Conservation (phyloP, 2,113 vertebrate genomes). For the Psittacula cyanocephala region DNA sequence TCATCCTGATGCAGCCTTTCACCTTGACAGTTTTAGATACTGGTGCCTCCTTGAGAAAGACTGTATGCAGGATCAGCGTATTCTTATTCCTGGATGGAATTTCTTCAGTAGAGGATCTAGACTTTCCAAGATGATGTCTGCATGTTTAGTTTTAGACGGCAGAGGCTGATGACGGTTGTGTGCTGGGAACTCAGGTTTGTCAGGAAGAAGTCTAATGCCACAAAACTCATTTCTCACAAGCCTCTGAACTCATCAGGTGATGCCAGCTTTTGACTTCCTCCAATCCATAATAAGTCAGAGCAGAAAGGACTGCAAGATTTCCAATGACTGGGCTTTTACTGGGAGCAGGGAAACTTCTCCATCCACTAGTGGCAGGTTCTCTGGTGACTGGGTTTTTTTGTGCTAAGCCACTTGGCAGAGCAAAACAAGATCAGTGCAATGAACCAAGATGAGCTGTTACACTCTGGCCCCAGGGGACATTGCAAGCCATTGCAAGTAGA, state of each 20-base stretch:
- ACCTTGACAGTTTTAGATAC: neutral
- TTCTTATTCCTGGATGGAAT: neutral
- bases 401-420: neutral
- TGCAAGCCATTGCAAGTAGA: neutral
- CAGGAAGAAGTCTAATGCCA: neutral
- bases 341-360: neutral
- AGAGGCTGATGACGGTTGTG: neutral
- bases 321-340: neutral
- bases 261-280: neutral
- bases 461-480: neutral
- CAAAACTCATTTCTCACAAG: neutral
- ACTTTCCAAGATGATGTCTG: neutral
- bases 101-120: neutral
- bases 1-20: neutral
- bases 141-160: neutral
- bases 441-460: neutral
- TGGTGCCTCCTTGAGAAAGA: neutral
- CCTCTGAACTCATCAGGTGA: neutral
- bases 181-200: neutral
- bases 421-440: neutral
- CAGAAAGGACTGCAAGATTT: neutral
- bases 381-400: neutral
- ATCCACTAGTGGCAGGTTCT: neutral
- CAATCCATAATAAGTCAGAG: neutral
- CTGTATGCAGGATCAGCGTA: neutral